A percentile compares a stretch with the other conserved stretches of the same genome.
These are phyloP conservation scores for Drosophila saltans DNA, from an alignment of 1,140 invertebrate species.

Conservation along the genomic window DNA sequence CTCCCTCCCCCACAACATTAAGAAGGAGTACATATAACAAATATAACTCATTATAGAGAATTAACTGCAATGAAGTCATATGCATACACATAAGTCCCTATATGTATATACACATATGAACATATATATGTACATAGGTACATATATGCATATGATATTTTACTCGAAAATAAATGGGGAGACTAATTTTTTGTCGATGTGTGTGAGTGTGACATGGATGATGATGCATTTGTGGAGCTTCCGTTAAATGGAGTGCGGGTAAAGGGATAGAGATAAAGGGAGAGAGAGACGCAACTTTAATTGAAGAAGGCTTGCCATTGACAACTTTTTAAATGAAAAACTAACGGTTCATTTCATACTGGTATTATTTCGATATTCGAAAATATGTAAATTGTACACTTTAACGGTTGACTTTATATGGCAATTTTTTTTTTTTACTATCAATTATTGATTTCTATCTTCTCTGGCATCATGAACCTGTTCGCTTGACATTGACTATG, in stretches of 20 bases:
- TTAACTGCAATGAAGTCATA: conserved; percentile 12
- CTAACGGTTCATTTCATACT: neutral
- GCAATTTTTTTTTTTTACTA: neutral
- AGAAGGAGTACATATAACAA: neutral
- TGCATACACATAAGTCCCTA: neutral
- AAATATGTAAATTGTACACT: neutral
- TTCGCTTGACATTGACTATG: conserved; percentile 1
- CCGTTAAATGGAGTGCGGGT: conserved; percentile 11
- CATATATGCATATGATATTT: conserved; percentile 1
- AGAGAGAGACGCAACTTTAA: conserved; percentile 4
- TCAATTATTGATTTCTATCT: conserved; percentile 7
- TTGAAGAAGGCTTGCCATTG: neutral
- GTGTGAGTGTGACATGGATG: conserved; percentile 3
- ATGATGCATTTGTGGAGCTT: conserved; percentile 42
- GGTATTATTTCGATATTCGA: neutral
- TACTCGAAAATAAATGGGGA: conserved; percentile 1
- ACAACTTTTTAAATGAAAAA: neutral
- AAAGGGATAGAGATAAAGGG: neutral
- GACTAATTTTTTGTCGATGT: neutral
- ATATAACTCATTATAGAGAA: neutral
- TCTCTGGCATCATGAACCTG: conserved; percentile 8
- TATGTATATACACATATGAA: neutral
- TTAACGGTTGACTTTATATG: conserved; percentile 4
- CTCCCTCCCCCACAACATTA: neutral
- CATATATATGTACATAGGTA: conserved; percentile 8